Evolutionary conservation across 2,888 invertebrate species (phyloP).

Genomic region (Dryocosmus kuriphilus): DNA sequence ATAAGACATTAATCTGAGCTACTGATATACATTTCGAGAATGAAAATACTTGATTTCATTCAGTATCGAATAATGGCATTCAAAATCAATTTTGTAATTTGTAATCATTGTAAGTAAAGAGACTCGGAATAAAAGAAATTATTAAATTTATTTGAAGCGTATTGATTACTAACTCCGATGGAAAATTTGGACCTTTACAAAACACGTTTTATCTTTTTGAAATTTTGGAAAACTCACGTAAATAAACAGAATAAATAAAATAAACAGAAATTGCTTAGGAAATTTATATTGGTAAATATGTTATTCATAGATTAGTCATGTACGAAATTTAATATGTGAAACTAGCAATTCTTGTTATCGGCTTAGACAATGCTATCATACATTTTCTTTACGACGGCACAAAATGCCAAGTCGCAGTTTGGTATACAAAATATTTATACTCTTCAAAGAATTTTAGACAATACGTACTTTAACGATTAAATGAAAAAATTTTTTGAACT

Average conservation of each 20-base stretch:
- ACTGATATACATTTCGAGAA: background rate
- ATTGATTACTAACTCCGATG: background rate
- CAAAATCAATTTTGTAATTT: background rate
- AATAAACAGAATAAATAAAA: background rate
- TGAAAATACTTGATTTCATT: background rate
- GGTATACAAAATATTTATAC: background rate
- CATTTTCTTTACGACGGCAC: background rate
- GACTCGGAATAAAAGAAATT: background rate
- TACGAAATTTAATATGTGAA: background rate
- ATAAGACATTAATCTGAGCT: too few relatives aligned
- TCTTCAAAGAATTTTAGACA: too few relatives aligned
- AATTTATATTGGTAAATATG: background rate
- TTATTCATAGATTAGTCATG: background rate
- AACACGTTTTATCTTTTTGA: background rate
- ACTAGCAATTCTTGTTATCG: background rate
- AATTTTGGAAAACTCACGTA: background rate
- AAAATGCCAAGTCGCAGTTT: background rate
- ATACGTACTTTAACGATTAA: too few relatives aligned
- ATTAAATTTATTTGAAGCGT: background rate
- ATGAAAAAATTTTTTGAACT: too few relatives aligned
- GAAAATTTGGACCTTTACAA: background rate
- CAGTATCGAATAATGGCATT: background rate
- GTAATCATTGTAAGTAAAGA: background rate
- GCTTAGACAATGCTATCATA: background rate
- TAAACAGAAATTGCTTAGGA: background rate